Conservation (phyloP, 2,888 invertebrate genomes). For the Silvanus unidentatus region DNA sequence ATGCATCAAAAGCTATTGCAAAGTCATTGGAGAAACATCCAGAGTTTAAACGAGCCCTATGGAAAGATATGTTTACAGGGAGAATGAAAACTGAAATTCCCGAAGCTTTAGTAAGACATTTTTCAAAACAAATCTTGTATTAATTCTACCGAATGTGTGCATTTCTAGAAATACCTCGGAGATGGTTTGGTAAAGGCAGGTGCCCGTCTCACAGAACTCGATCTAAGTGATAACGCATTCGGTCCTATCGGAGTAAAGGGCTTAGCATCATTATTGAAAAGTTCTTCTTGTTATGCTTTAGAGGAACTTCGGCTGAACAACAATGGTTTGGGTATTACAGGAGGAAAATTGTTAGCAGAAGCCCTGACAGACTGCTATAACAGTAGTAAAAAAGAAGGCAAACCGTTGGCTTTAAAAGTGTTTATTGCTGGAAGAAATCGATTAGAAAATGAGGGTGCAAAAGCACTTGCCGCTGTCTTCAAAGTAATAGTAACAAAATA, state of each 20-base stretch:
- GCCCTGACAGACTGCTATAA: constrained; percentile 67
- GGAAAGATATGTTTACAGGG: constrained; percentile 97
- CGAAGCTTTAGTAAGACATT: constrained; percentile 74
- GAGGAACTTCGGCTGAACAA: constrained; percentile 88
- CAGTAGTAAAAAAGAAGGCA: constrained; percentile 59
- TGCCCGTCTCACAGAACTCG: constrained; percentile 74
- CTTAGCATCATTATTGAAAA: constrained; percentile 73
- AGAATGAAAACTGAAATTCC: constrained; percentile 94
- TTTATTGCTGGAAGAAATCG: constrained; percentile 93
- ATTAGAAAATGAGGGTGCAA: constrained; percentile 89
- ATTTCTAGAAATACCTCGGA: constrained; percentile 62
- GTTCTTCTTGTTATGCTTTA: constrained; percentile 77
- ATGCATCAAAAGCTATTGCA: constrained; percentile 80
- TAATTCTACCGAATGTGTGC: background rate
- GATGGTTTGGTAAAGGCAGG: constrained; percentile 74
- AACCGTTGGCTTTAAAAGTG: constrained; percentile 67
- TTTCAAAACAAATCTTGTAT: constrained; percentile 23
- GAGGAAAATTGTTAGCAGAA: constrained; percentile 75
- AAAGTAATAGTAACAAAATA: constrained; percentile 47
- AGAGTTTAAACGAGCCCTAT: constrained; percentile 74
- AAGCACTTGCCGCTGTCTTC: constrained; percentile 78
- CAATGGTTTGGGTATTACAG: constrained; percentile 89
- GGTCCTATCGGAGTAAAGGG: constrained; percentile 93
- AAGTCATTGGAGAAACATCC: constrained; percentile 72
- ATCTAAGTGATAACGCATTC: constrained; percentile 95